Base-by-base conservation (phyloP, 2,797 vertebrate genomes). In the Jordanella pulchra region DNA sequence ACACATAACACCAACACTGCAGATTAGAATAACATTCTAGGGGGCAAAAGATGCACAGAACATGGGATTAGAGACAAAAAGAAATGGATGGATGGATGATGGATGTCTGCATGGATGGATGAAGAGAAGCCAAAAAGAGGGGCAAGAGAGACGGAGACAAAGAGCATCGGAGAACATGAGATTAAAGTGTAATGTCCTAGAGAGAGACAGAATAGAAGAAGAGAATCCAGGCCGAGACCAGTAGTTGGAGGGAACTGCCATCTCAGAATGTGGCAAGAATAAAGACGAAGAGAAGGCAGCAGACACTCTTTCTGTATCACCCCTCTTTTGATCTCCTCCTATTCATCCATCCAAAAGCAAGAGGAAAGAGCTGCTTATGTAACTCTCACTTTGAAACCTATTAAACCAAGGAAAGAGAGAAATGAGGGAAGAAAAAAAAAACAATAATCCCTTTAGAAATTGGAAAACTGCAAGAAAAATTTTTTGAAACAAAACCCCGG, bases 151-250 rank as follows among this genome's bases (percentile, higher is more conserved):
- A 63, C 67, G 47, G 72, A 72, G 67, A 73, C 71, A 79, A 75
- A 75, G 66, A 82, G 80, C 55, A 66, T 79, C 78, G 79, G 61
- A 86, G 81, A 90, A 87, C 90, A 88, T 78, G 85, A 89, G 89
- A 91, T 90, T 90, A 91, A 92, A 91, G 87, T 84, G 86, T 87
- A 89, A 90, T 91, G 89, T 89, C 85, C 89, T 89, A 83, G 83
- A 89, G 83, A 89, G 84, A 89, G 81, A 82, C 84, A 81, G 80
- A 80, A 80, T 79, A 80, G 80, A 82, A 77, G 79, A 64, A 72
- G 81, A 76, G 71, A 83, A 91, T 81, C 79, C 87, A 85, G 88
- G 87, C 86, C 84, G 89, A 86, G 82, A 87, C 86, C 81, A 81
- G 87, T 78, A 87, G 90, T 84, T 76, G 77, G 79, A 87, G 84